Percentiles rank a stretch among this genome's conserved stretches.
Conservation (phyloP, 92 coral and sea anemone genomes). For the Actinernus sp. region DNA sequence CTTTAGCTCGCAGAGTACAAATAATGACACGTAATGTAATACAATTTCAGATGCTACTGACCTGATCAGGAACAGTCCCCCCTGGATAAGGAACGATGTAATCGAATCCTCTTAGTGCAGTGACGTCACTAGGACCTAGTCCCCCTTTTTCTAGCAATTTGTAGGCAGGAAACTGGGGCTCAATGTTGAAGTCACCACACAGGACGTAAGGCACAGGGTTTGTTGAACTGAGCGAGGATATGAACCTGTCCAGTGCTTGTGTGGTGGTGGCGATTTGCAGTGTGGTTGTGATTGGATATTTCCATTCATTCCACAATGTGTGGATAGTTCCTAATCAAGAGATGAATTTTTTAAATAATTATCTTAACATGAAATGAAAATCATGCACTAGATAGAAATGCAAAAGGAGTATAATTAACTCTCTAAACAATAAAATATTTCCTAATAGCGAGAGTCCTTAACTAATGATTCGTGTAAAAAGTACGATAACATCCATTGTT, state of each 20-base stretch:
- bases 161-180: slow-evolving; percentile 69
- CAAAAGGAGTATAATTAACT: too few species aligned
- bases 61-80: neutral
- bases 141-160: slow-evolving; percentile 58
- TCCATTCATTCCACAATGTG: neutral
- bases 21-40: too few species aligned
- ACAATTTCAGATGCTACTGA: neutral
- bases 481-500: too few species aligned
- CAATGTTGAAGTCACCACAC: slow-evolving; percentile 81
- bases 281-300: neutral
- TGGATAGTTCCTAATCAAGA: neutral
- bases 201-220: slow-evolving; percentile 31
- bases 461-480: too few species aligned
- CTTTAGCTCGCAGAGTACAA: too few species aligned
- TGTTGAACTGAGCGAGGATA: neutral
- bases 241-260: neutral
- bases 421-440: too few species aligned
- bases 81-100: slow-evolving; percentile 17
- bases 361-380: too few species aligned
- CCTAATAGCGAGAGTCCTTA: too few species aligned
- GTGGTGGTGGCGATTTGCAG: neutral
- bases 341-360: too few species aligned
- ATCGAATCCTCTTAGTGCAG: slow-evolving; percentile 41
- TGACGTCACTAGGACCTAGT: slow-evolving; percentile 14
- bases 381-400: too few species aligned